phyloP scores from a whole-genome alignment of 2,888 invertebrate genomes.

The Brassicogethes aeneus region DNA sequence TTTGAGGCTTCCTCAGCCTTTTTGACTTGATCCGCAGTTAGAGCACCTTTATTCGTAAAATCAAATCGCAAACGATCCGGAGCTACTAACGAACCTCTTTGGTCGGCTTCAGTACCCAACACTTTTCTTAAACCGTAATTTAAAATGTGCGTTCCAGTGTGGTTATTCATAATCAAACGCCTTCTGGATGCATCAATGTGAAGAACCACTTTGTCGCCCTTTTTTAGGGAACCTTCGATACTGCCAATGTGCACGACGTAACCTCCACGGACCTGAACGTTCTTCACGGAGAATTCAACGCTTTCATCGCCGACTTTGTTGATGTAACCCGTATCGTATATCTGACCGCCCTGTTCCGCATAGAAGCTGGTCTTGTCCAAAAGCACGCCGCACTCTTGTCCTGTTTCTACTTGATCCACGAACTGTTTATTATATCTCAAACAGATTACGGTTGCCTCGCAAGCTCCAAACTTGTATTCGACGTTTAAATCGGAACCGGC shows the following conservation, averaged over 20 bases:
- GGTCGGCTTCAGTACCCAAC: slow-evolving; percentile 85
- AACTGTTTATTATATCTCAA: slow-evolving; percentile 70
- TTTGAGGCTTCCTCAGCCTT: slow-evolving; percentile 74
- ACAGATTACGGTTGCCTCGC: slow-evolving; percentile 71
- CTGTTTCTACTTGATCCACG: slow-evolving; percentile 70
- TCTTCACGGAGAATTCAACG: slow-evolving; percentile 85
- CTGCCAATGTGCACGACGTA: slow-evolving; percentile 91
- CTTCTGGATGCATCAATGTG: slow-evolving; percentile 79
- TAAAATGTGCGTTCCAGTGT: slow-evolving; percentile 94
- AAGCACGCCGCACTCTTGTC: slow-evolving; percentile 86
- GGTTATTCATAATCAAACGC: slow-evolving; percentile 95
- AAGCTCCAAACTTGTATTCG: slow-evolving; percentile 66
- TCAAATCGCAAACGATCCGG: slow-evolving; percentile 96
- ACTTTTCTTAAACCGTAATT: slow-evolving; percentile 91
- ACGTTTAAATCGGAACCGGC: slow-evolving; percentile 55
- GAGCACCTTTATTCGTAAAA: slow-evolving; percentile 89
- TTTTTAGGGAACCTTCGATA: slow-evolving; percentile 71
- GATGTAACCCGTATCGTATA: slow-evolving; percentile 90
- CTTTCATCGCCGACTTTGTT: slow-evolving; percentile 74
- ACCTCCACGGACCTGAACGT: slow-evolving; percentile 91
- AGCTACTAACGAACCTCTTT: slow-evolving; percentile 94
- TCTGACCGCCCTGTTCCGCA: slow-evolving; percentile 98
- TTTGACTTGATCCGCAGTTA: slow-evolving; percentile 82
- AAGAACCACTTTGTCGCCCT: slow-evolving; percentile 77
- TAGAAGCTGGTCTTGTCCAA: slow-evolving; percentile 92